These are phyloP conservation scores for Mythimna ferrago DNA, from an alignment of 2,888 invertebrate genomes.

Conservation along the genomic window DNA sequence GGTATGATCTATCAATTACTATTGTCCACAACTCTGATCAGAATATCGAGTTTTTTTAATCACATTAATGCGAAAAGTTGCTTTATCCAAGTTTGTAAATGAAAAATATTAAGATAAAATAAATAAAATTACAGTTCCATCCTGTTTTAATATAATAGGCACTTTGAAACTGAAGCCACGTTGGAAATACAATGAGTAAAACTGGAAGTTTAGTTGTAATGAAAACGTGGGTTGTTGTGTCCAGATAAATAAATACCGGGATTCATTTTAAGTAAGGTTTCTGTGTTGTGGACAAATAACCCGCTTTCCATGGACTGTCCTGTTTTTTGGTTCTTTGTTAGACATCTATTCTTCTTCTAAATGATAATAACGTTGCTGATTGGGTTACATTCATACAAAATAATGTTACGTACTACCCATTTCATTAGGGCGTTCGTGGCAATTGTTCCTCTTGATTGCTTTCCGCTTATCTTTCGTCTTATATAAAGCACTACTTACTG, in stretches of 20 bases:
- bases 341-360: background rate
- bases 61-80: background rate
- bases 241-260: conserved; percentile 49
- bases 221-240: conserved; percentile 45
- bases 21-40: background rate
- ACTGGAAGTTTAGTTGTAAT: conserved; percentile 51
- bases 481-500: too few species aligned
- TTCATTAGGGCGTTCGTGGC: background rate
- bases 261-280: conserved; percentile 52
- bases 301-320: conserved; percentile 24
- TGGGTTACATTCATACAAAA: conserved; percentile 5
- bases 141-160: background rate
- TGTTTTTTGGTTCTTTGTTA: conserved; percentile 13
- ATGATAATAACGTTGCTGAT: conserved; percentile 13
- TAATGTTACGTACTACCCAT: background rate
- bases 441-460: conserved; percentile 37
- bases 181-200: conserved; percentile 43
- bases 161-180: conserved; percentile 10
- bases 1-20: background rate
- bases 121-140: background rate
- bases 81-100: background rate
- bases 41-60: background rate
- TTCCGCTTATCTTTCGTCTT: background rate
- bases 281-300: conserved; percentile 40
- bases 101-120: background rate